These are phyloP conservation scores for Drosophila acutilabella DNA, from an alignment of 2,888 invertebrate species.

Conservation along the genomic window DNA sequence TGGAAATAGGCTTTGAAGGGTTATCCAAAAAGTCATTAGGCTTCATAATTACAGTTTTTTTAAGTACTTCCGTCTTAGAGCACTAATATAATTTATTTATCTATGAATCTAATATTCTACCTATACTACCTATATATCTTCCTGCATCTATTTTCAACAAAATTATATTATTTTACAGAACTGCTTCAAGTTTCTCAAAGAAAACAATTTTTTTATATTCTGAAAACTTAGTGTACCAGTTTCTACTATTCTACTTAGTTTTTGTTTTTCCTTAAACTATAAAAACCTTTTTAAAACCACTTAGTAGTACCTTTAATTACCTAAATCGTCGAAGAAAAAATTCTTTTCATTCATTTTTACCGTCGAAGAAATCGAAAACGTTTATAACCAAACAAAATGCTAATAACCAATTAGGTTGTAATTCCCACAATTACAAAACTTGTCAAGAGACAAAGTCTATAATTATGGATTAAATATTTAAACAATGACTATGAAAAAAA, in stretches of 20 bases:
- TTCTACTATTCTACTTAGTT: no score
- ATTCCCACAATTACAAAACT: not conserved
- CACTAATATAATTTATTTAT: no score
- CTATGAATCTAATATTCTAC: no score
- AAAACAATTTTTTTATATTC: no score
- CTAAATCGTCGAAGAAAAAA: not conserved
- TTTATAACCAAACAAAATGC: not conserved
- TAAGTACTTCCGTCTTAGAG: not conserved
- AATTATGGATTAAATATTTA: slow-evolving; percentile 17
- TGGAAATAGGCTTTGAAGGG: not conserved
- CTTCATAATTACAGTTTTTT: slow-evolving; percentile 1
- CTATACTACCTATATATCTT: no score
- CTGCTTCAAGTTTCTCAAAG: no score
- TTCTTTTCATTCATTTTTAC: not conserved
- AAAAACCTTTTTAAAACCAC: no score
- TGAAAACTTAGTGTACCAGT: no score
- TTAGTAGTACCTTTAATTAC: not conserved
- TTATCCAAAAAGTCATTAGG: not conserved
- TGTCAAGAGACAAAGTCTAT: slow-evolving; percentile 1
- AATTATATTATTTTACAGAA: no score
- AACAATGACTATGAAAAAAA: slow-evolving; percentile 14
- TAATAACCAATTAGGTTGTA: not conserved
- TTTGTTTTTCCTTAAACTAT: no score
- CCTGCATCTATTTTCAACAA: no score
- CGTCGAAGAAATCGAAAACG: not conserved